These are phyloP conservation scores for Pachypanchax playfairii DNA, from an alignment of 2,113 vertebrate species.

Conservation along the genomic window DNA sequence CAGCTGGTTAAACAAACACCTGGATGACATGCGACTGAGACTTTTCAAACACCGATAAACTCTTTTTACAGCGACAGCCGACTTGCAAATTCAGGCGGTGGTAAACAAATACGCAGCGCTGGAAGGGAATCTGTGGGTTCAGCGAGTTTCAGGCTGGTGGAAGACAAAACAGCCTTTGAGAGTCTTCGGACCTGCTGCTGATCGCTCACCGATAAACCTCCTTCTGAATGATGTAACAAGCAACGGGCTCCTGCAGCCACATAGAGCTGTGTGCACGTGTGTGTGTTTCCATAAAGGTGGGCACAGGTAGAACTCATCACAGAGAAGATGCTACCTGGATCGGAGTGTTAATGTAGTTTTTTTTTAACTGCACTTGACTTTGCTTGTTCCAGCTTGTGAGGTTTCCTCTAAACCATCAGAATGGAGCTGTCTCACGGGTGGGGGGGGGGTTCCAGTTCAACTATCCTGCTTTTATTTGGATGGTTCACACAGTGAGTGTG, in stretches of 20 bases:
- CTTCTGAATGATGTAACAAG: slow-evolving; percentile 74
- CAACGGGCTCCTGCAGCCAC: slow-evolving; percentile 58
- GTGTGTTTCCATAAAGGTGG: slow-evolving; percentile 24
- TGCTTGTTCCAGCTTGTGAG: slow-evolving; percentile 4
- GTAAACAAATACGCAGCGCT: slow-evolving; percentile 80
- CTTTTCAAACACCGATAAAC: slow-evolving; percentile 52
- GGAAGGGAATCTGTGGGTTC: slow-evolving; percentile 71
- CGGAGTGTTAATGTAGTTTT: too few relatives aligned
- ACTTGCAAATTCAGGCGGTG: slow-evolving; percentile 70
- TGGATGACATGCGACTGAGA: slow-evolving; percentile 47
- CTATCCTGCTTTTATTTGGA: slow-evolving; percentile 31
- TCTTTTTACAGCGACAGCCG: slow-evolving; percentile 58
- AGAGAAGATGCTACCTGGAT: slow-evolving; percentile 26
- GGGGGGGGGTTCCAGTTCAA: slow-evolving; percentile 38
- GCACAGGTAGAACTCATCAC: neutral
- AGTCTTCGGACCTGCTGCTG: slow-evolving; percentile 72
- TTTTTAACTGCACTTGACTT: slow-evolving; percentile 25
- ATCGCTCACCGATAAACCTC: slow-evolving; percentile 76
- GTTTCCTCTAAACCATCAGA: neutral
- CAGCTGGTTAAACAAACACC: slow-evolving; percentile 21
- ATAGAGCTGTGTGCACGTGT: slow-evolving; percentile 50
- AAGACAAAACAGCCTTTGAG: slow-evolving; percentile 86
- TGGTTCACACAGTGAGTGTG: slow-evolving; percentile 58
- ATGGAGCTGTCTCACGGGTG: slow-evolving; percentile 37
- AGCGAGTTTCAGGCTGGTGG: slow-evolving; percentile 72